Evolutionary conservation across 30 jellyfish, hydroid and myxozoan genomes (phyloP), one percentile per base, ranked within the genome.

Genomic region (Turritopsis dohrnii): DNA sequence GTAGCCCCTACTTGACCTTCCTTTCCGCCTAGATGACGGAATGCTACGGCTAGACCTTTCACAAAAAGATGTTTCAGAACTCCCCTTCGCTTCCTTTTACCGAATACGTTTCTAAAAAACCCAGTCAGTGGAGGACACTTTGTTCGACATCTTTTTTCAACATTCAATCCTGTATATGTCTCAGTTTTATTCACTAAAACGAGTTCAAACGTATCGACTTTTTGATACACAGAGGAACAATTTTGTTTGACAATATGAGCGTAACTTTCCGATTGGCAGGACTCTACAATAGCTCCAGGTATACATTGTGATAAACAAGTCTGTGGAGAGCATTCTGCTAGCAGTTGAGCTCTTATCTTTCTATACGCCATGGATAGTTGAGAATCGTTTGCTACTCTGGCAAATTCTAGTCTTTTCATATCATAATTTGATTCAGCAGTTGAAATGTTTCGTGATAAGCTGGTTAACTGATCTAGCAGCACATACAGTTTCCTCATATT

Each of bases 71-170:
- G 28, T 16, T n/a, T 76, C 17, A 73, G 28, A 7, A 88, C 74
- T 13, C 88, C 96, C 28, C 91, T 77, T 25, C 80, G 83, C 52
- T 73, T 72, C 21, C 93, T 83, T 69, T 66, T 86, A 8, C 96
- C 96, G 52, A 88, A 88, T 16, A 88, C 23, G 20, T 53, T 75
- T 79, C 28, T 88, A 71, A 88, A 75, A 69, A 88, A 88, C 19
- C 91, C 91, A 21, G 96, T 88, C 24, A 88, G 72, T 25, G 96
- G 96, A 0, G 96, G 96, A 66, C 96, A 88, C 52, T 72, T 77
- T 52, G 90, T 83, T 52, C 27, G 19, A 84, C 96, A 88, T 29
- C 54, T 22, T 1, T 53, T 19, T 13, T 66, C 23, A 26, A 81
- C 75, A 65, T 27, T 16, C 71, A 73, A 52, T 8, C 87, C 30